These are phyloP conservation scores for Porites rus DNA, from an alignment of 92 coral and sea anemone genomes.

Conservation along the genomic window DNA sequence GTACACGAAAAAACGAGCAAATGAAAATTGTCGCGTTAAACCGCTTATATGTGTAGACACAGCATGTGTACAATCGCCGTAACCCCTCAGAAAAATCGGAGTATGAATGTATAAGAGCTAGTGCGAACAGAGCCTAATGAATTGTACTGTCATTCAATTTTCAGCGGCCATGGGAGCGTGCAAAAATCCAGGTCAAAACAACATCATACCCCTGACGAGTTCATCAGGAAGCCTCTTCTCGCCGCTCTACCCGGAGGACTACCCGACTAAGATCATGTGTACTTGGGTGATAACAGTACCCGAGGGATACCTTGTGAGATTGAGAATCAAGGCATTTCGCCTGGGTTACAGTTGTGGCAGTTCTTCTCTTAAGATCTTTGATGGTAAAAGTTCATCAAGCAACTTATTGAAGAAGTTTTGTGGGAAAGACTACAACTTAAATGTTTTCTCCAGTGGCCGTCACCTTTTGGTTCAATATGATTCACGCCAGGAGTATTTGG, in stretches of 20 bases:
- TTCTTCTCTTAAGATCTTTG: slow-evolving; percentile 50
- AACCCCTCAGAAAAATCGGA: too few species aligned
- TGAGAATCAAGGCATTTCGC: slow-evolving; percentile 11
- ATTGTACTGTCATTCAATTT: background rate
- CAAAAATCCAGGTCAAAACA: slow-evolving; percentile 40
- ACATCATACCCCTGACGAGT: slow-evolving; percentile 47
- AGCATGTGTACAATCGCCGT: too few species aligned
- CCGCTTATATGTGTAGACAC: too few species aligned
- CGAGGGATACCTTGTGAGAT: slow-evolving; percentile 44
- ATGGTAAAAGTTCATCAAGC: slow-evolving; percentile 43
- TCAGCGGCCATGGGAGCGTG: slow-evolving; percentile 70
- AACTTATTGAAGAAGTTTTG: slow-evolving; percentile 44
- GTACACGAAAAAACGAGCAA: too few species aligned
- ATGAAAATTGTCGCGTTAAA: too few species aligned
- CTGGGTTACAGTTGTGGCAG: background rate
- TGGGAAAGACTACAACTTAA: background rate
- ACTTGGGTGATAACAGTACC: slow-evolving; percentile 67
- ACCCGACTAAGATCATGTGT: slow-evolving; percentile 41
- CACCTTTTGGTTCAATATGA: slow-evolving; percentile 33
- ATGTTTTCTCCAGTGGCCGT: slow-evolving; percentile 42
- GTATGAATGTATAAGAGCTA: too few species aligned
- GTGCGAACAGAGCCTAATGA: too few species aligned
- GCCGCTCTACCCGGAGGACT: slow-evolving; percentile 58
- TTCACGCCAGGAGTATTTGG: background rate
- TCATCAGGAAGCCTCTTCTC: slow-evolving; percentile 45